Evolutionary conservation across 64 coral and sea anemone species (phyloP).

Genomic region (Dendrophyllia cribrosa): DNA sequence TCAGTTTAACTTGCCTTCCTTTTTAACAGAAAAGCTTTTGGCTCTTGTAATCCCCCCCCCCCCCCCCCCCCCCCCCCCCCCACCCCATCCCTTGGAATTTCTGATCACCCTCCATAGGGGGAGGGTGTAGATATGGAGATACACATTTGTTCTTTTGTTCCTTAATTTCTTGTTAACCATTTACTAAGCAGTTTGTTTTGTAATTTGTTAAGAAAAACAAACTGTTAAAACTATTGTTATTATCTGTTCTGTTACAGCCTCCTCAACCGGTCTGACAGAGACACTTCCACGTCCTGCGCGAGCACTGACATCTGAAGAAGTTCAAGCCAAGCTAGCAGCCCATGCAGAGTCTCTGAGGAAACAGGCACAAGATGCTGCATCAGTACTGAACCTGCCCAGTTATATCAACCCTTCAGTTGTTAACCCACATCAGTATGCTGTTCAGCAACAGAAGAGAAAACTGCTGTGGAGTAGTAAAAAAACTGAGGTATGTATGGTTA

Average conservation of each 20-base stretch:
- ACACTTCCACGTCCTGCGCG: conserved; percentile 56
- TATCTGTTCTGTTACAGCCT: conserved; percentile 11
- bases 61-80: too few relatives aligned
- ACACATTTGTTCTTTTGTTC: too few relatives aligned
- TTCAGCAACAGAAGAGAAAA: conserved; percentile 95
- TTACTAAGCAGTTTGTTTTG: too few relatives aligned
- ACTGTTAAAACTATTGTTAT: too few relatives aligned
- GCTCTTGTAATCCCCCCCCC: too few relatives aligned
- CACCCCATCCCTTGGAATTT: too few relatives aligned
- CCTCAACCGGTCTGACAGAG: conserved; percentile 9
- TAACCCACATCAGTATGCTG: conserved; percentile 94
- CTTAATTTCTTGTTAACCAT: too few relatives aligned
- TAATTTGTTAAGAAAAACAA: too few relatives aligned
- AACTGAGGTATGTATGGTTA: conserved; percentile 50
- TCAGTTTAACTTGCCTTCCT: too few relatives aligned
- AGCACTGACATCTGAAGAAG: conserved; percentile 87
- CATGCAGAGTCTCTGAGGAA: conserved; percentile 85
- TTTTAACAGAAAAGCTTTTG: too few relatives aligned
- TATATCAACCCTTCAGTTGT: conserved; percentile 98
- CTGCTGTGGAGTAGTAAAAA: conserved; percentile 95
- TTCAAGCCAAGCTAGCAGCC: conserved; percentile 85
- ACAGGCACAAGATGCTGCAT: conserved; percentile 83
- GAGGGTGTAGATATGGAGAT: too few relatives aligned
- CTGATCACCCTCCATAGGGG: too few relatives aligned
- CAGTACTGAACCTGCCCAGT: conserved; percentile 84